Percentiles rank a stretch among this genome's conserved stretches.
These are phyloP conservation scores for Eupithecia centaureata DNA, from an alignment of 2,888 invertebrate genomes.

Conservation along the genomic window DNA sequence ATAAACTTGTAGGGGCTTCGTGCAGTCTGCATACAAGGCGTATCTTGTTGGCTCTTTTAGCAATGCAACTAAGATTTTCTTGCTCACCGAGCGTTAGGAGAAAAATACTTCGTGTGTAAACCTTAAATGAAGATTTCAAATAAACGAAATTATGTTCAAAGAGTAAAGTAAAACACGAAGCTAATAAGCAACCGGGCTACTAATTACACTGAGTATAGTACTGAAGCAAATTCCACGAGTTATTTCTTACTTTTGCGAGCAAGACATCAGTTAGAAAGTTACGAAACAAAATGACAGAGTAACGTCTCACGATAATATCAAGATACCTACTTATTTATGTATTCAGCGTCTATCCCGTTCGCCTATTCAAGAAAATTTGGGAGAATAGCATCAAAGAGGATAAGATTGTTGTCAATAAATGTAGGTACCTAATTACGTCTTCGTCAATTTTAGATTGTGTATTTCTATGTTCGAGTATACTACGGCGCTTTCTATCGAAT, in stretches of 20 bases:
- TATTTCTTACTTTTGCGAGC: conserved; percentile 29
- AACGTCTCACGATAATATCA: conserved; percentile 30
- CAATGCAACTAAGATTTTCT: conserved; percentile 11
- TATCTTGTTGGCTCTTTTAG: conserved; percentile 15
- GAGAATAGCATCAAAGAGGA: conserved; percentile 25
- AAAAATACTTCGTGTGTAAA: conserved; percentile 8
- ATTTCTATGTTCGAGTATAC: background rate
- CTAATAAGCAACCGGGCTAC: conserved; percentile 24
- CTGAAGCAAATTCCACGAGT: conserved; percentile 25
- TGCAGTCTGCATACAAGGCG: conserved; percentile 8
- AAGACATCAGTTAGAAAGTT: conserved; percentile 30
- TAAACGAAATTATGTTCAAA: conserved; percentile 25
- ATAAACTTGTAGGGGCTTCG: conserved; percentile 11
- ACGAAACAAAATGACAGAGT: conserved; percentile 33
- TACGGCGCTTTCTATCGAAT: background rate
- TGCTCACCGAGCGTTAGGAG: background rate
- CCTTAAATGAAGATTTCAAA: conserved; percentile 22
- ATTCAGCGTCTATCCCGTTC: conserved; percentile 15
- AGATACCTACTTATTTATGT: conserved; percentile 27
- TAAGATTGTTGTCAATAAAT: conserved; percentile 18
- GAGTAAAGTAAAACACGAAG: conserved; percentile 16
- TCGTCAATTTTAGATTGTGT: conserved; percentile 2
- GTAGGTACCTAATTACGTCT: background rate
- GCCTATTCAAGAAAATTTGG: conserved; percentile 25
- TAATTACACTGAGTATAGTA: conserved; percentile 28